phyloP scores from a whole-genome alignment of 2,888 invertebrate species.

The Hirtodrosophila cameraria region DNA sequence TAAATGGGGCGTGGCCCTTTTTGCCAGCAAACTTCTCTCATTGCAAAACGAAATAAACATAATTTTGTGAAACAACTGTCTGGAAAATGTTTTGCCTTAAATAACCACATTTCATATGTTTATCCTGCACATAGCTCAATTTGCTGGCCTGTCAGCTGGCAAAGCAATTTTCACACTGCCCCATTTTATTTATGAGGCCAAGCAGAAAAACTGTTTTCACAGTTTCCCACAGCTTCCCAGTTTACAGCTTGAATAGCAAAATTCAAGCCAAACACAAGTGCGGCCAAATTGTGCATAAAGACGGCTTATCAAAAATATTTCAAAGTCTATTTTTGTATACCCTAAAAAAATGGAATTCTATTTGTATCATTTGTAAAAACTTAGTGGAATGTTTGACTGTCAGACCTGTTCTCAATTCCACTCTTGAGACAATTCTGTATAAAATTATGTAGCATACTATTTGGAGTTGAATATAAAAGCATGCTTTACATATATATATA shows the following conservation, averaged over 20 bases:
- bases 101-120: conserved; percentile 7
- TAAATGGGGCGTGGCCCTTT: conserved; percentile 32
- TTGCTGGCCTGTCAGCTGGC: conserved; percentile 3
- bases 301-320: neutral
- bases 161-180: conserved; percentile 2
- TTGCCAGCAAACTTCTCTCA: neutral
- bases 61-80: conserved; percentile 7
- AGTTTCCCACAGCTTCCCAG: conserved; percentile 17
- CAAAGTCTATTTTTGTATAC: neutral
- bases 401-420: too few species aligned
- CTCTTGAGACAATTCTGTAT: too few species aligned
- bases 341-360: neutral
- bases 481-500: too few species aligned
- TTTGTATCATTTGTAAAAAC: too few species aligned
- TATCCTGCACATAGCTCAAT: conserved; percentile 7
- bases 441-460: too few species aligned
- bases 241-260: conserved; percentile 16
- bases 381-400: too few species aligned
- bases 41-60: conserved; percentile 30
- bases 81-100: neutral
- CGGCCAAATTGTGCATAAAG: conserved; percentile 54
- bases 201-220: conserved; percentile 18
- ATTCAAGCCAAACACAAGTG: conserved; percentile 23
- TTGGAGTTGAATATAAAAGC: too few species aligned
- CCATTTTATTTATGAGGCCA: conserved; percentile 24